Evolutionary conservation across 1,140 invertebrate species (phyloP).

Genomic region (Drosophila rufa): DNA sequence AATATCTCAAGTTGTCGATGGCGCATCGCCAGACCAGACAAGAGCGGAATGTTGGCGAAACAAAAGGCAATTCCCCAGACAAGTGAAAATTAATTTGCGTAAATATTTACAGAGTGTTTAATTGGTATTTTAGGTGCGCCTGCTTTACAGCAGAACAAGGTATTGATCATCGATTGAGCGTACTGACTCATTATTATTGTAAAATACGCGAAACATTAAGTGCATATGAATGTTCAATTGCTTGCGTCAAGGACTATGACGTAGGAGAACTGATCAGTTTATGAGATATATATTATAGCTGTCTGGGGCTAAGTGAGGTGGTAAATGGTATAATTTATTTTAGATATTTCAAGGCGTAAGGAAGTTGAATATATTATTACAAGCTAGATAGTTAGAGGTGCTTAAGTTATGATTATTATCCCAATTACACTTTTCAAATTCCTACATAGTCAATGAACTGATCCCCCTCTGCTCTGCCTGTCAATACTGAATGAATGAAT

Average conservation of each 20-base stretch:
- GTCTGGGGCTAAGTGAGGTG: not conserved
- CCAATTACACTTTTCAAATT: not conserved
- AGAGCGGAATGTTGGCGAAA: conserved; percentile 30
- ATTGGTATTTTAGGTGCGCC: conserved; percentile 68
- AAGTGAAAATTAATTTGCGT: conserved; percentile 66
- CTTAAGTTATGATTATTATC: too few species aligned
- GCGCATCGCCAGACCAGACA: conserved; percentile 13
- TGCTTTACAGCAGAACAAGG: conserved; percentile 34
- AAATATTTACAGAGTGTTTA: conserved; percentile 70
- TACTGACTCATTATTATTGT: conserved; percentile 41
- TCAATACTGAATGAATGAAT: conserved; percentile 23
- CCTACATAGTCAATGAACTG: conserved; percentile 9
- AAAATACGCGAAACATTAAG: conserved; percentile 10
- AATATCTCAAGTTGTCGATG: conserved; percentile 13
- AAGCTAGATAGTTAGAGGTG: not conserved
- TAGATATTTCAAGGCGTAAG: not conserved
- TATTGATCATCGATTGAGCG: conserved; percentile 27
- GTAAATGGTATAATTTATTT: not conserved
- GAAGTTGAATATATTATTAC: not conserved
- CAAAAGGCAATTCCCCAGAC: conserved; percentile 49
- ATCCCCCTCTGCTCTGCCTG: not conserved
- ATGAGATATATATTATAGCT: conserved; percentile 1
- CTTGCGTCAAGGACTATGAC: conserved; percentile 37
- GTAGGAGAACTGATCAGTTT: not conserved
- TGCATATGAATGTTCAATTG: conserved; percentile 33